Evolutionary conservation across 2,888 invertebrate species (phyloP).

Genomic region (Tanypteryx hageni): DNA sequence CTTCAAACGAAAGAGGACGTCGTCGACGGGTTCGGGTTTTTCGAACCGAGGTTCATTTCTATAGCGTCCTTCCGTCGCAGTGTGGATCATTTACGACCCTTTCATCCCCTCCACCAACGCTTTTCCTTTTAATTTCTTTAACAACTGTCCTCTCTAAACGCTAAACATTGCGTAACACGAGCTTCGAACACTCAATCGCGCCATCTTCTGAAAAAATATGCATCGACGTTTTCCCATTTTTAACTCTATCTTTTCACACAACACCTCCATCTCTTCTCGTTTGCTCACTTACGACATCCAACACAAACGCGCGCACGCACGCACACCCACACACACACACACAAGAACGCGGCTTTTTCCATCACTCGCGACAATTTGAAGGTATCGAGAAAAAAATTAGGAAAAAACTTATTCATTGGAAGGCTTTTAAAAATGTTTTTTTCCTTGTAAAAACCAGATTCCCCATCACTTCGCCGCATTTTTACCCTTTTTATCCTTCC

Average conservation of each 20-base stretch:
- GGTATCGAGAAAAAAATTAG: too few relatives aligned
- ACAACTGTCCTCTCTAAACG: not conserved
- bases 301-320: too few relatives aligned
- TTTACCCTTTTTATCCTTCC: too few relatives aligned
- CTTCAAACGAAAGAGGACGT: not conserved
- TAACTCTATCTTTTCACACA: not conserved
- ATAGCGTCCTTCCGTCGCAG: not conserved
- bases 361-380: too few relatives aligned
- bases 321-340: too few relatives aligned
- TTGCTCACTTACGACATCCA: too few relatives aligned
- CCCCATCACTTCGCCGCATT: too few relatives aligned
- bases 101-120: not conserved
- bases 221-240: not conserved
- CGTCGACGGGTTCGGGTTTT: not conserved
- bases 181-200: not conserved
- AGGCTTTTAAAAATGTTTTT: too few relatives aligned
- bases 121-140: not conserved
- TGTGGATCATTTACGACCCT: not conserved
- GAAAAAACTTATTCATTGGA: too few relatives aligned
- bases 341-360: too few relatives aligned
- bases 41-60: not conserved
- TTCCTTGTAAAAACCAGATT: too few relatives aligned
- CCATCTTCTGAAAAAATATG: not conserved
- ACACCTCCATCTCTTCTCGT: too few relatives aligned
- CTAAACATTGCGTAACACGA: not conserved